phyloP scores from a whole-genome alignment of 2,113 vertebrate species.

The Ellobius talpinus region DNA sequence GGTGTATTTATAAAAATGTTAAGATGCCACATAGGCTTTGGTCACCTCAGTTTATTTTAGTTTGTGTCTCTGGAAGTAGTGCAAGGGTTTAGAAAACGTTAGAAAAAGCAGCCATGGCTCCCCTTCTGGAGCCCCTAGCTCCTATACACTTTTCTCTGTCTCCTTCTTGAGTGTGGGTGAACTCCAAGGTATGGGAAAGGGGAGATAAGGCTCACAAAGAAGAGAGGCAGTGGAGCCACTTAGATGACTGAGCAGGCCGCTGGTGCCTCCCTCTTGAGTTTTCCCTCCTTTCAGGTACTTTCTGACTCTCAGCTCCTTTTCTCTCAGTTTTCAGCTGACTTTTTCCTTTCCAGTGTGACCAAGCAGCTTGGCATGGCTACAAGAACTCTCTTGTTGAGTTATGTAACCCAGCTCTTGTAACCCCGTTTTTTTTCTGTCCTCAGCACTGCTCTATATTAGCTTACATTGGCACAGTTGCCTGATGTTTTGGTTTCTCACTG shows the following conservation, averaged over 20 bases:
- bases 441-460: conserved; percentile 57
- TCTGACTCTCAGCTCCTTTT: neutral
- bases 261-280: neutral
- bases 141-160: neutral
- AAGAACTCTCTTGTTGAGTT: conserved; percentile 51
- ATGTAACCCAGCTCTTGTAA: conserved; percentile 22
- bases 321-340: conserved; percentile 55
- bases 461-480: conserved; percentile 57
- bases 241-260: rapidly evolving
- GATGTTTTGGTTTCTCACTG: neutral
- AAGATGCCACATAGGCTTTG: neutral
- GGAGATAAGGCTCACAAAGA: rapidly evolving
- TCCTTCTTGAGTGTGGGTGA: no score
- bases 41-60: neutral
- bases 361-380: neutral
- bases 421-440: neutral
- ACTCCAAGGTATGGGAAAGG: neutral
- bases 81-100: neutral
- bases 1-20: neutral
- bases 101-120: neutral
- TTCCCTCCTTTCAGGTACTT: neutral
- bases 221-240: neutral
- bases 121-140: rapidly evolving
- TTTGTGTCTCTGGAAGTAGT: neutral
- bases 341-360: conserved; percentile 34